Evolutionary conservation across 2,888 invertebrate species (phyloP), one percentile per base, ranked within the genome.

Genomic region (Lepidochrysops patricia): DNA sequence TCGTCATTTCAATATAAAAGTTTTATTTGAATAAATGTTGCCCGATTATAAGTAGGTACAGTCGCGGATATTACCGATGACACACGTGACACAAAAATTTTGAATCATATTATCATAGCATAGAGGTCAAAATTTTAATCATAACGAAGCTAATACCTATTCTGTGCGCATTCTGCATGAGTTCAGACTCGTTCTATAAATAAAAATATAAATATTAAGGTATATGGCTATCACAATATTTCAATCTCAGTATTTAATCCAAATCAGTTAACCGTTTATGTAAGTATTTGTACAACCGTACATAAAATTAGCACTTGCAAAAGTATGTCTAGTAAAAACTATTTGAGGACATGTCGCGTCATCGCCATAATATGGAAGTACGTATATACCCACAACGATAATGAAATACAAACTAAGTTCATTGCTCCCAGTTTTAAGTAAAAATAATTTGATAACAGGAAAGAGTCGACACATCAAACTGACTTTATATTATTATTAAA

Each of bases 251-350:
- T 19, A 48, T 4, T 2, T 50, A 19, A 15, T 27, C 1, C 15
- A 1, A 9, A 25, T 7, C 1, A 15, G 25, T 32, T 2, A 43
- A 43, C 19, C 15, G 32, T 54, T 54, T 32, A 54, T 54, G 23
- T 19, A 54, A 19, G 29, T 54, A 54, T 19, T 54, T 19, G 29
- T 19, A 54, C 54, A 54, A 9, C 54, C 9, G 32, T 32, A 54
- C 29, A 54, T 50, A 32, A 52, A 54, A 54, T 54, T 54, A 32
- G 54, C 54, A 29, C 54, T 32, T 19, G 54, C 54, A 32, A 32
- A 54, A 54, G 54, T 32, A 9, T 32, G 54, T 32, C 29, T 54
- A 15, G 54, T 54, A 32, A 13, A 54, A 52, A 54, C 7, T 12
- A 54, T 54, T 54, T 29, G 29, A 13, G 19, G 13, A 15, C 19